Conservation (phyloP, 2,113 vertebrate species). For the Speoplatyrhinus poulsoni region DNA sequence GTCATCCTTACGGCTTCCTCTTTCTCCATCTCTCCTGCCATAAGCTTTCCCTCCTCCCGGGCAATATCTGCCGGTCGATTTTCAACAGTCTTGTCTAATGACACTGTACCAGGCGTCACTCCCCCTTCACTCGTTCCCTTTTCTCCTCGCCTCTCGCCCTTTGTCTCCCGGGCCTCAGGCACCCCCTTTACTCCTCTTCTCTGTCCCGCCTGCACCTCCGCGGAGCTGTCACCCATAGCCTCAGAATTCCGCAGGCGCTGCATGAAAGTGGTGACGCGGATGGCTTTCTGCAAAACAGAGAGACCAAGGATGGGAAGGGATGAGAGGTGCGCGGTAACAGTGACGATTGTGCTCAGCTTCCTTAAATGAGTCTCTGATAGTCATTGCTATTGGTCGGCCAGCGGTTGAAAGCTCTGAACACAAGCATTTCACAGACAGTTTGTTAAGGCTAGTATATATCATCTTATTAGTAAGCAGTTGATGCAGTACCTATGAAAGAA, state of each 20-base stretch:
- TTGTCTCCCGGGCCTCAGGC: conserved; percentile 53
- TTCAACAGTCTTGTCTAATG: conserved; percentile 76
- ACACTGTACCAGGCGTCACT: conserved; percentile 68
- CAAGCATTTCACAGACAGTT: conserved; percentile 40
- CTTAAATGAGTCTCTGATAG: conserved; percentile 7
- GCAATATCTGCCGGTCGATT: conserved; percentile 42
- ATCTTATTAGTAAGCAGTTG: conserved; percentile 34
- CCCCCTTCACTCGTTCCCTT: conserved; percentile 54
- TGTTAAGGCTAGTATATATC: conserved; percentile 41
- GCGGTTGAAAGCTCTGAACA: conserved; percentile 30
- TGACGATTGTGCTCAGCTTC: conserved; percentile 10
- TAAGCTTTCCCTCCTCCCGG: conserved; percentile 36
- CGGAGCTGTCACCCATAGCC: conserved; percentile 52
- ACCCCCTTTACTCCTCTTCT: conserved; percentile 53
- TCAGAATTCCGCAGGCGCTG: conserved; percentile 81
- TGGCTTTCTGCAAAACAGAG: conserved; percentile 80
- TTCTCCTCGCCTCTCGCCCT: conserved; percentile 52
- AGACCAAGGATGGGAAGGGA: conserved; percentile 17
- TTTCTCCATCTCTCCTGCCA: conserved; percentile 26
- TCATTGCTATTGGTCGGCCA: conserved; percentile 37
- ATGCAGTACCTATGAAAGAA: conserved; percentile 38
- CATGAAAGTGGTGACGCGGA: conserved; percentile 86
- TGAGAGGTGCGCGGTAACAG: conserved; percentile 7
- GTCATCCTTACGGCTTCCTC: conserved; percentile 24
- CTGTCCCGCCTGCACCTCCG: conserved; percentile 54